phyloP scores from a whole-genome alignment of 1,140 invertebrate genomes.

The Pantala flavescens region DNA sequence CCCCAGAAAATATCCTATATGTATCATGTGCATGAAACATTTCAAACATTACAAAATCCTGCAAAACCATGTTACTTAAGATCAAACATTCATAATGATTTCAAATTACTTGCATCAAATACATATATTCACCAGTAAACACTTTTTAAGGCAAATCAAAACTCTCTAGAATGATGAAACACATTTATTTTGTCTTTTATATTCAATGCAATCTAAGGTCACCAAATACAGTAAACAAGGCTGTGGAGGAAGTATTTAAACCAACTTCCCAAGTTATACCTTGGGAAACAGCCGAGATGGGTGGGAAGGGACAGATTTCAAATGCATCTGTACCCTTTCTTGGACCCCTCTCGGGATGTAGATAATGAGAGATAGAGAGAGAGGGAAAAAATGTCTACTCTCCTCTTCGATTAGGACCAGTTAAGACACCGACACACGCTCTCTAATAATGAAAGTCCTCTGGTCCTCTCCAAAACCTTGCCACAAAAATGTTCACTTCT shows the following conservation, averaged over 20 bases:
- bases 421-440: conserved; percentile 6
- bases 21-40: neutral
- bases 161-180: conserved; percentile 21
- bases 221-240: conserved; percentile 25
- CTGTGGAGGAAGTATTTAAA: conserved; percentile 23
- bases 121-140: neutral
- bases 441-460: conserved; percentile 6
- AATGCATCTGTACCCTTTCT: conserved; percentile 12
- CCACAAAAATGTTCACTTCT: conserved; percentile 9
- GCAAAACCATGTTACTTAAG: neutral
- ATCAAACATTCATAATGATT: neutral
- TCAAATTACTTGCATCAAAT: neutral
- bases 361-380: conserved; percentile 1
- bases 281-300: conserved; percentile 11
- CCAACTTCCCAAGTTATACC: conserved; percentile 8
- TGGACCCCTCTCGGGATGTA: neutral
- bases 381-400: conserved; percentile 8
- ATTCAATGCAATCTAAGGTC: conserved; percentile 24
- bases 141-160: neutral
- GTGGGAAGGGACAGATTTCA: conserved; percentile 15
- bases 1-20: neutral
- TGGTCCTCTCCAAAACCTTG: neutral
- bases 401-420: conserved; percentile 10
- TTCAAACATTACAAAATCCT: neutral
- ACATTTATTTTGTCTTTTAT: conserved; percentile 25